Percentiles rank a stretch among this genome's conserved stretches.
These are phyloP conservation scores for Eumacrocentrus americanus DNA, from an alignment of 2,888 invertebrate species.

Conservation along the genomic window DNA sequence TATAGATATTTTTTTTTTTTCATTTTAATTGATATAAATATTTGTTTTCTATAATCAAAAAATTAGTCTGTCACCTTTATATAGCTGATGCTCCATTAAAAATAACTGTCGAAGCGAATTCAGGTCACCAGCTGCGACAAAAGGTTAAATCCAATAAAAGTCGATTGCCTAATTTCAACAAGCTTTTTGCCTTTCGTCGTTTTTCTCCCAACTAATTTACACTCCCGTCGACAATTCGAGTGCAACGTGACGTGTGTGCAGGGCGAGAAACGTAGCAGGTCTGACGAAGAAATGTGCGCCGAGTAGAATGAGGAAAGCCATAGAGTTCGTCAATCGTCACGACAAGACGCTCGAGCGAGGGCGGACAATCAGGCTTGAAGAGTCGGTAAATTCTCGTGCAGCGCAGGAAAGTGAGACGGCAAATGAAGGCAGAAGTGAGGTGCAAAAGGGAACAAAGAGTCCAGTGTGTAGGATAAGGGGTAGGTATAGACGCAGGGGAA, in stretches of 20 bases:
- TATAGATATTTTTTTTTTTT: no score
- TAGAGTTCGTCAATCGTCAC: conserved; percentile 47
- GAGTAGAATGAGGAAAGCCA: conserved; percentile 6
- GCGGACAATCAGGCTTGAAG: conserved; percentile 45
- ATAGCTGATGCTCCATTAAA: no score
- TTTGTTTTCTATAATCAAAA: no score
- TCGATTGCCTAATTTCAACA: conserved; percentile 6
- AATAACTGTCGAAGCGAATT: conserved; percentile 4
- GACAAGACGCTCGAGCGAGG: conserved; percentile 45
- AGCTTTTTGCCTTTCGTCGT: no score
- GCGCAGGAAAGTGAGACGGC: neutral
- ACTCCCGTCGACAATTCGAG: no score
- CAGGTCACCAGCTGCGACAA: conserved; percentile 6
- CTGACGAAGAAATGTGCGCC: no score
- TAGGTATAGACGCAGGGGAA: conserved; percentile 25
- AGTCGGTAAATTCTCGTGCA: conserved; percentile 2
- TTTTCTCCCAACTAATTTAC: no score
- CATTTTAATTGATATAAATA: no score
- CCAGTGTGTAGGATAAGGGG: neutral
- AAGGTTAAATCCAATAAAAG: conserved; percentile 11
- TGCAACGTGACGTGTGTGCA: conserved; percentile 25
- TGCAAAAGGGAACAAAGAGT: neutral
- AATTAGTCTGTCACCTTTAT: no score
- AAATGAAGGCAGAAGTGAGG: neutral
- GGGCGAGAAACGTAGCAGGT: conserved; percentile 18